These are phyloP conservation scores for Automeris io DNA, from an alignment of 2,888 invertebrate species.

Conservation along the genomic window DNA sequence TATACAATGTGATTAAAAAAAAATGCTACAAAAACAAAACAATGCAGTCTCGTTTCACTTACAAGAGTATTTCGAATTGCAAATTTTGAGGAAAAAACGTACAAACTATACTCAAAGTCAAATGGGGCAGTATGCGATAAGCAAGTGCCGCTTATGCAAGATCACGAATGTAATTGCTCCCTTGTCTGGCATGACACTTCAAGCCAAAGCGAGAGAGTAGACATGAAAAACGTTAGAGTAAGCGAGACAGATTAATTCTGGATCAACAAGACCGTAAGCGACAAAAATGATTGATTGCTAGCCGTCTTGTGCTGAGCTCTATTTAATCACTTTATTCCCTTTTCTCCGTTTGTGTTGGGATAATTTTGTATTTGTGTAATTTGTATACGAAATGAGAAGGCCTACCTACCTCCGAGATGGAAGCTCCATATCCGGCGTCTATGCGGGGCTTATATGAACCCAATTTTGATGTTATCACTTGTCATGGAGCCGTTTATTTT, in stretches of 20 bases:
- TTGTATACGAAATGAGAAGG: constrained; percentile 73
- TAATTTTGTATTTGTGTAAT: constrained; percentile 76
- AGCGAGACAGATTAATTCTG: constrained; percentile 45
- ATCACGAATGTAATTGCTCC: constrained; percentile 79
- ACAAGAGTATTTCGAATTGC: constrained; percentile 68
- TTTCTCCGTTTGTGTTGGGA: constrained; percentile 76
- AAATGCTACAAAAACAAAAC: constrained; percentile 30
- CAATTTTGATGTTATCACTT: constrained; percentile 59
- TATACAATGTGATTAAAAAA: constrained; percentile 22
- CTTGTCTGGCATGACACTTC: constrained; percentile 76
- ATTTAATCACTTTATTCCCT: constrained; percentile 79
- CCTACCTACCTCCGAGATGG: constrained; percentile 50
- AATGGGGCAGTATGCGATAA: constrained; percentile 73
- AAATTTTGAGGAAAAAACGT: constrained; percentile 70
- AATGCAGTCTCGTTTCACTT: constrained; percentile 45
- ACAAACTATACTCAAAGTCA: constrained; percentile 70
- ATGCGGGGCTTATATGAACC: constrained; percentile 44
- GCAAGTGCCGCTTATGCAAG: constrained; percentile 77
- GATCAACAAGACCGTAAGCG: constrained; percentile 69
- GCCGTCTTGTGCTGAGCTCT: constrained; percentile 76
- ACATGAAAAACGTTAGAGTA: constrained; percentile 27
- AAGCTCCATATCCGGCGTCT: constrained; percentile 62
- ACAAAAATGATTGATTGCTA: constrained; percentile 77
- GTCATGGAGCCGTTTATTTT: constrained; percentile 44
- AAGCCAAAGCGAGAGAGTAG: constrained; percentile 60